These are phyloP conservation scores for Cerceris rybyensis DNA, from an alignment of 2,888 invertebrate species.

Conservation along the genomic window DNA sequence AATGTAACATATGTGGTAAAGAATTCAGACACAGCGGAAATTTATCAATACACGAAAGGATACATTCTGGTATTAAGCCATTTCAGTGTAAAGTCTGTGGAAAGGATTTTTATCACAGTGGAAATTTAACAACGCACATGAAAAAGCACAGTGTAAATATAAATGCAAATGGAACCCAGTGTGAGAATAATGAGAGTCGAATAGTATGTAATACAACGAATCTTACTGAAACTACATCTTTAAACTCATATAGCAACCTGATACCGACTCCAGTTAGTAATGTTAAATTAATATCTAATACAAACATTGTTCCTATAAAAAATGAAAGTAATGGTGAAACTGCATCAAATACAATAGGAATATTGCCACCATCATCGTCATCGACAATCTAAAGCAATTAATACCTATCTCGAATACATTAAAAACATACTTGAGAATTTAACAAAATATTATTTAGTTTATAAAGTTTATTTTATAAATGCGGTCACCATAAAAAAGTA, in stretches of 20 bases:
- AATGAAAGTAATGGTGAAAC: conserved; percentile 59
- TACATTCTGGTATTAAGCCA: conserved; percentile 81
- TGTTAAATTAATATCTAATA: conserved; percentile 41
- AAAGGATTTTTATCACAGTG: conserved; percentile 80
- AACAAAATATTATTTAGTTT: conserved; percentile 5
- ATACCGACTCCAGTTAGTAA: conserved; percentile 37
- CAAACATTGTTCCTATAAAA: conserved; percentile 63
- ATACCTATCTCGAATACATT: conserved; percentile 4
- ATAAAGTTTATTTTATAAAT: conserved; percentile 19
- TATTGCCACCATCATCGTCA: conserved; percentile 37
- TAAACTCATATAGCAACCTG: conserved; percentile 53
- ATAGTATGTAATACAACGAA: conserved; percentile 41
- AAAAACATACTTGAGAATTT: conserved; percentile 5
- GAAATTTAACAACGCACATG: conserved; percentile 80
- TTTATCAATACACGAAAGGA: conserved; percentile 80
- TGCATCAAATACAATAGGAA: conserved; percentile 31
- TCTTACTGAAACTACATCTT: conserved; percentile 44
- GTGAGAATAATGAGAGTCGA: conserved; percentile 64
- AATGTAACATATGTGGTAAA: conserved; percentile 78
- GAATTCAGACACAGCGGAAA: conserved; percentile 81
- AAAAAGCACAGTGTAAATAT: conserved; percentile 76
- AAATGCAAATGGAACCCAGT: conserved; percentile 55
- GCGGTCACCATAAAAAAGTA: conserved; percentile 6
- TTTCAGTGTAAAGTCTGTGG: conserved; percentile 80
- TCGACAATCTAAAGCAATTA: conserved; percentile 39